A percentile compares a stretch with the other conserved stretches of the same genome.
Conservation (phyloP, 2,888 invertebrate species). For the Pachycephus smyrnensis region DNA sequence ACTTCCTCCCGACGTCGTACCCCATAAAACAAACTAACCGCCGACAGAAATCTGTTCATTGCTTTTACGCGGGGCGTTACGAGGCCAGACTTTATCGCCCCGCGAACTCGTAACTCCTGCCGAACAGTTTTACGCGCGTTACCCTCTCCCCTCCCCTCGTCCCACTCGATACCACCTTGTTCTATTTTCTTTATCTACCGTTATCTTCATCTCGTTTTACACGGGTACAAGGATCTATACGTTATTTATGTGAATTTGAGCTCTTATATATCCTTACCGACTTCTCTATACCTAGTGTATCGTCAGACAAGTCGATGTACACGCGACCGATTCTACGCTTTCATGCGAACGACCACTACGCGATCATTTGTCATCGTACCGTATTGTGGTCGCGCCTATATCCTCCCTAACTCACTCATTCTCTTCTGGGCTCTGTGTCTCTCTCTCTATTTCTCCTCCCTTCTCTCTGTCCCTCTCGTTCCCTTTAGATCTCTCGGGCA, state of each 20-base stretch:
- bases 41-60: slow-evolving; percentile 59
- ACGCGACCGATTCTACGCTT: no score
- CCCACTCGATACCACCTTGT: slow-evolving; percentile 28
- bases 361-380: slow-evolving; percentile 63
- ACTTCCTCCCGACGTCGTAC: slow-evolving; percentile 40
- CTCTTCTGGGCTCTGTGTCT: slow-evolving; percentile 7
- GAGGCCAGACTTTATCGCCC: slow-evolving; percentile 59
- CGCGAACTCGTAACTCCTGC: slow-evolving; percentile 63
- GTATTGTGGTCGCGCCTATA: slow-evolving; percentile 65
- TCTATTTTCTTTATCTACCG: no score
- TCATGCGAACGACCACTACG: no score
- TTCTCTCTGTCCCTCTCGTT: slow-evolving; percentile 15
- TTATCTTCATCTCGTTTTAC: no score
- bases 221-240: no score
- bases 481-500: slow-evolving; percentile 20
- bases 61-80: slow-evolving; percentile 51
- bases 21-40: slow-evolving; percentile 63
- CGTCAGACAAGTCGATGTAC: no score
- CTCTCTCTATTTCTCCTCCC: slow-evolving; percentile 16
- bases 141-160: slow-evolving; percentile 21
- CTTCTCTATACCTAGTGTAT: no score
- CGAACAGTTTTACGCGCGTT: slow-evolving; percentile 35
- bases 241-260: no score
- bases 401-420: slow-evolving; percentile 22
- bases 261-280: no score